Evolutionary conservation across 2,113 vertebrate species (phyloP).

Genomic region (Microcebus jonahi): DNA sequence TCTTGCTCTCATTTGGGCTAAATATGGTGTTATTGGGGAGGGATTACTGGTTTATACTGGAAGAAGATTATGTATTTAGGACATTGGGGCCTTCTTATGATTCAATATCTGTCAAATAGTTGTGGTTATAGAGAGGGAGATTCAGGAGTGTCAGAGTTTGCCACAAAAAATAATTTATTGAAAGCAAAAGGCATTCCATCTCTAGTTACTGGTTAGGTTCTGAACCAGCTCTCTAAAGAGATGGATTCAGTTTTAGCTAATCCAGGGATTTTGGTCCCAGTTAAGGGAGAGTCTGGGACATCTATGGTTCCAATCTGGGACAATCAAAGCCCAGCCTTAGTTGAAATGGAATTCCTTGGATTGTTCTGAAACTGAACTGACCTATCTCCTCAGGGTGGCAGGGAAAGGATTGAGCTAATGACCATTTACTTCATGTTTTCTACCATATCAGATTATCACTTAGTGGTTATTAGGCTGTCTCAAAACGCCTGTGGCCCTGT

Average conservation of each 20-base stretch:
- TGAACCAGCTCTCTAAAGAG: not conserved
- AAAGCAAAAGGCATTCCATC: not conserved
- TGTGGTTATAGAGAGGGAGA: slow-evolving; percentile 2
- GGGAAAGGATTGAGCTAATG: not conserved
- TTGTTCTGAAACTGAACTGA: not conserved
- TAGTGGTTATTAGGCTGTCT: slow-evolving; percentile 54
- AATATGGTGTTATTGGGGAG: not conserved
- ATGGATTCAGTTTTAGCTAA: not conserved
- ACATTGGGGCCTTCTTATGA: not conserved
- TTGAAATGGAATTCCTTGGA: not conserved
- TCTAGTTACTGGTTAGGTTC: not conserved
- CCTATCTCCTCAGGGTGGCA: not conserved
- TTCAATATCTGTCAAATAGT: slow-evolving; percentile 25
- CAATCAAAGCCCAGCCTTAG: not conserved
- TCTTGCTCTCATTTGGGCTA: slow-evolving; percentile 1
- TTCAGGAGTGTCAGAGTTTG: not conserved
- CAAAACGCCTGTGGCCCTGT: not conserved
- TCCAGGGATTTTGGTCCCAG: not conserved
- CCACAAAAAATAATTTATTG: not conserved
- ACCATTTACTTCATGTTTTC: slow-evolving; percentile 26
- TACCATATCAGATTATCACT: not conserved
- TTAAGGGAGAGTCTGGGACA: not conserved
- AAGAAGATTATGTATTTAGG: slow-evolving; percentile 23
- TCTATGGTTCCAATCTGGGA: not conserved
- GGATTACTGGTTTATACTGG: slow-evolving; percentile 25